Percentiles rank a stretch among this genome's conserved stretches.
Conservation (phyloP, 1,140 invertebrate species). For the Rhopalosiphum maidis region DNA sequence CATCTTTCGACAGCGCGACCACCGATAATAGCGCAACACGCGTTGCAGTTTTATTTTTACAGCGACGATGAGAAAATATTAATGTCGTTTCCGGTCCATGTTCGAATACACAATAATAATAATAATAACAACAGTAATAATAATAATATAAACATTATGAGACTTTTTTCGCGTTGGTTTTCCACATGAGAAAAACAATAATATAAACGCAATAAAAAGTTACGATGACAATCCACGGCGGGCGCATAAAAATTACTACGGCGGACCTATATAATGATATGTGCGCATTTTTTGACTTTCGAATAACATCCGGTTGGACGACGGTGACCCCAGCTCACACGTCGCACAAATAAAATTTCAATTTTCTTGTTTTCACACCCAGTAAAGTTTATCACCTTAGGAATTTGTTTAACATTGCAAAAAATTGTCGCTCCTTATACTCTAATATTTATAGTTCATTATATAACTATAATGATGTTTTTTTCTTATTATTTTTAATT, state of each 20-base stretch:
- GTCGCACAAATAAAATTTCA: not conserved
- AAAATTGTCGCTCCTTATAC: not conserved
- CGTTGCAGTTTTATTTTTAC: not conserved
- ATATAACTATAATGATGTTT: not conserved
- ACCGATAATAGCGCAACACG: not conserved
- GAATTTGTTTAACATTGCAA: not conserved
- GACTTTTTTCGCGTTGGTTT: slow-evolving; percentile 1
- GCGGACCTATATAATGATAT: not conserved
- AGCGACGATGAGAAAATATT: slow-evolving; percentile 16
- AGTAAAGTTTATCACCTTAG: not conserved
- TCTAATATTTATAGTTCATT: not conserved
- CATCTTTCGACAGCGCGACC: not conserved
- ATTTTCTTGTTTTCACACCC: not conserved
- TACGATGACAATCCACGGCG: not conserved
- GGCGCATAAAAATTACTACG: not conserved
- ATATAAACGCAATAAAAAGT: slow-evolving; percentile 17
- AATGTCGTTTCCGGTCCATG: not conserved
- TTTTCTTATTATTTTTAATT: not conserved
- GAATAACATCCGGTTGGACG: not conserved
- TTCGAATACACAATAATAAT: not conserved
- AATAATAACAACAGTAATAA: not conserved
- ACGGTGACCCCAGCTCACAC: too few relatives aligned
- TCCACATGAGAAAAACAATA: not conserved
- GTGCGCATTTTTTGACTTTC: not conserved
- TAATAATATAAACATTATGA: slow-evolving; percentile 4